phyloP scores from a whole-genome alignment of 2,797 vertebrate species.

The Oceanodroma leucorhoa region DNA sequence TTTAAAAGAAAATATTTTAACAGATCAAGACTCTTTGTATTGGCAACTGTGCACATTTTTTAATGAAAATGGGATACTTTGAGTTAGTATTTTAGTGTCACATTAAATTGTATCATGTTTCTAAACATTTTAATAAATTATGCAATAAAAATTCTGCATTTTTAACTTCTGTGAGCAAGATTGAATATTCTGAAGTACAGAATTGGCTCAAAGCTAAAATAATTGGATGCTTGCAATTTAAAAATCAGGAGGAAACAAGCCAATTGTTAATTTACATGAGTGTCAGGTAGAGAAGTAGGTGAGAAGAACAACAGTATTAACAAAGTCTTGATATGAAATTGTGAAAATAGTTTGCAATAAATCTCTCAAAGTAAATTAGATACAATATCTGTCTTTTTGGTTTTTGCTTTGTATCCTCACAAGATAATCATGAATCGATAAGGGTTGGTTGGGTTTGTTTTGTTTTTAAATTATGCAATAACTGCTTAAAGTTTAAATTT shows the following conservation, averaged over 20 bases:
- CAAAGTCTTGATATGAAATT: slow-evolving; percentile 25
- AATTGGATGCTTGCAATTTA: not conserved
- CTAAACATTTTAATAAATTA: slow-evolving; percentile 62
- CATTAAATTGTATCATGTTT: slow-evolving; percentile 57
- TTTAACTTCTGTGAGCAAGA: slow-evolving; percentile 40
- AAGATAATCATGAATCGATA: not conserved
- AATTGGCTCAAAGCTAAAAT: slow-evolving; percentile 42
- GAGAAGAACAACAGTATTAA: not conserved
- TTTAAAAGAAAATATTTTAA: slow-evolving; percentile 61
- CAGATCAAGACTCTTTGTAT: slow-evolving; percentile 42
- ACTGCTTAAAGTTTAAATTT: not conserved
- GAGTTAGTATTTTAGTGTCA: slow-evolving; percentile 38
- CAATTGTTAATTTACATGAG: not conserved
- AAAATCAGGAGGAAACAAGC: not conserved
- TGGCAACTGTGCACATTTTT: slow-evolving; percentile 61
- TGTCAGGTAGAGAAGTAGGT: slow-evolving; percentile 36
- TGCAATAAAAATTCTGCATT: slow-evolving; percentile 49
- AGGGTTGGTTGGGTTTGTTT: fast-evolving
- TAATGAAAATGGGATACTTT: slow-evolving; percentile 49
- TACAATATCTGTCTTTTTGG: not conserved
- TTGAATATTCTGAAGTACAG: slow-evolving; percentile 20
- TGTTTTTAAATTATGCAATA: not conserved
- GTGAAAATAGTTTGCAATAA: slow-evolving; percentile 72
- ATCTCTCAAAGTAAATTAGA: slow-evolving; percentile 44
- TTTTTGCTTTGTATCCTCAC: not conserved